Base-by-base conservation (phyloP, 2,888 invertebrate genomes). In the Sepiola atlantica region DNA sequence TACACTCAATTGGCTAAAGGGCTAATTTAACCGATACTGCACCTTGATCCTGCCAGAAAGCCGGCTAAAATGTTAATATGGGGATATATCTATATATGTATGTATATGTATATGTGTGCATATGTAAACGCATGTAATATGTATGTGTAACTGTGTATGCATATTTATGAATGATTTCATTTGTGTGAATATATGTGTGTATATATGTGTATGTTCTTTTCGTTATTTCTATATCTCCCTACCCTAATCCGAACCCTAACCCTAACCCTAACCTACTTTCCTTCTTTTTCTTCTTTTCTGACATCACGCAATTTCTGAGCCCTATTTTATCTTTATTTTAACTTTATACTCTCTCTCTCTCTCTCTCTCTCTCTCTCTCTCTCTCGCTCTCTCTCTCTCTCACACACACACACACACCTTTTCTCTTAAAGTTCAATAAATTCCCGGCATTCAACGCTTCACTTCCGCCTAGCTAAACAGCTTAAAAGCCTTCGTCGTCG, bases 371-470 rank as follows among this genome's bases (percentile, higher is more conserved):
- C 28, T 61, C 24, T 21, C 21, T 21, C 6, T 21, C 21, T 2
- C 10, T 3, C 18, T 77, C n/a, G 4, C 18, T n/a, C 14, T 77
- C 1, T 77, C 18, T 18, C 77, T 12, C 18, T 18, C 16, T 18
- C 16, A 28, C 77, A 28, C 61, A 21, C 21, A 6, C 61, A 24
- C 10, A n/a, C 77, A 14, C 28, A 77, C 28, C 2, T n/a, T n/a
- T 77, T 77, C 77, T 77, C 77, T n/a, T n/a, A 77, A 77, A 77
- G n/a, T n/a, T 28, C n/a, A 77, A 77, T 77, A 77, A n/a, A 77
- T 77, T 77, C 77, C 77, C 77, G 16, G 77, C 77, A 77, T 77
- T 77, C 77, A 77, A 77, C 77, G 28, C n/a, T 77, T 77, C n/a
- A n/a, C 77, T 77, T 77, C 77, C 77, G 77, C 77, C 77, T 14